Evolutionary conservation across 2,888 invertebrate genomes (phyloP).

Genomic region (Eilema depressum): DNA sequence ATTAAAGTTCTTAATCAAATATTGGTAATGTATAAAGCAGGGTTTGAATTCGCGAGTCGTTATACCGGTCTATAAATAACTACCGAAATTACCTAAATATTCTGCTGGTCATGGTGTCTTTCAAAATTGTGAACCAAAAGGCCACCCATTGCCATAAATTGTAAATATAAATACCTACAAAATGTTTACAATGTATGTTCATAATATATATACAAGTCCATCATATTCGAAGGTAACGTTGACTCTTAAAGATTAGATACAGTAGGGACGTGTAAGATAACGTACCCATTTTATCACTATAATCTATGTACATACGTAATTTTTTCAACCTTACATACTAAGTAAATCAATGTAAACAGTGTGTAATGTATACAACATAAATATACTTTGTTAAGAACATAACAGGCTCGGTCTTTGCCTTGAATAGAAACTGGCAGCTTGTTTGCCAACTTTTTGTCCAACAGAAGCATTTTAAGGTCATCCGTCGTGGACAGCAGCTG

Average conservation of each 20-base stretch:
- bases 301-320: constrained; percentile 2
- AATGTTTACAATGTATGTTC: neutral
- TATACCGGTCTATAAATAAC: too few relatives aligned
- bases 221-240: neutral
- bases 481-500: neutral
- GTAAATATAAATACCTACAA: neutral
- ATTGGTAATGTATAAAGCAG: too few relatives aligned
- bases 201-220: neutral
- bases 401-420: neutral
- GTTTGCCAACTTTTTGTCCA: neutral
- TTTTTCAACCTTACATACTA: neutral
- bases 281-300: neutral
- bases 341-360: neutral
- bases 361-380: neutral
- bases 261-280: neutral
- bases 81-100: too few relatives aligned
- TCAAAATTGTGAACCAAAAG: neutral
- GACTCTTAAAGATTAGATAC: neutral
- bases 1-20: too few relatives aligned
- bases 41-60: too few relatives aligned
- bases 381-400: neutral
- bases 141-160: neutral
- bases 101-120: neutral
- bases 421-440: neutral
- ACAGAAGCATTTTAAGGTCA: neutral